A percentile compares a stretch with the other conserved stretches of the same genome.
phyloP scores from a whole-genome alignment of 2,797 vertebrate species.

The Gadopsis bispinosus region DNA sequence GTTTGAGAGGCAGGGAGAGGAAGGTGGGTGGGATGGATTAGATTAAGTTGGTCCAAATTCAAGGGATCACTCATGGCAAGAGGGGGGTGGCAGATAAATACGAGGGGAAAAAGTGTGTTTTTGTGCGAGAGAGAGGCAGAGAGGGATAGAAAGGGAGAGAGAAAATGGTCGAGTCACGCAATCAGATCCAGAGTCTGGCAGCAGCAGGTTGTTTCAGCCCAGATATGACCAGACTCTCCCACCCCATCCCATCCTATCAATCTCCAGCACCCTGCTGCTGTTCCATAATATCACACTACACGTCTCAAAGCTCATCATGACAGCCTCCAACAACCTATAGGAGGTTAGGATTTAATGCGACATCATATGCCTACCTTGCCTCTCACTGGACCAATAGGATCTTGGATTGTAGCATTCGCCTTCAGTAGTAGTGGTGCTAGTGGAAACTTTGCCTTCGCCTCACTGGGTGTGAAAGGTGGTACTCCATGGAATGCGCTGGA shows the following conservation, averaged over 20 bases:
- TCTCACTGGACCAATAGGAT: conserved; percentile 62
- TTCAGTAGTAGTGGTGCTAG: conserved; percentile 24
- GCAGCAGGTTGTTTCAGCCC: conserved; percentile 65
- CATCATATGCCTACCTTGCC: conserved; percentile 38
- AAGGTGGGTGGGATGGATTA: conserved; percentile 69
- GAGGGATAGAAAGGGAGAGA: conserved; percentile 50
- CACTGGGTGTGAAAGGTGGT: conserved; percentile 15
- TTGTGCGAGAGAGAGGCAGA: conserved; percentile 21
- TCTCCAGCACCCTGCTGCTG: conserved; percentile 47
- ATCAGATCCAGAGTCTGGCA: conserved; percentile 69
- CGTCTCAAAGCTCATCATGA: conserved; percentile 46
- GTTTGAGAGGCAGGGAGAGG: conserved; percentile 60
- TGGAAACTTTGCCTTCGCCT: conserved; percentile 24
- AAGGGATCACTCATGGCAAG: conserved; percentile 63
- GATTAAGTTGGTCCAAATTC: conserved; percentile 72
- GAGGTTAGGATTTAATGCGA: conserved; percentile 50
- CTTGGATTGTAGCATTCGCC: conserved; percentile 24
- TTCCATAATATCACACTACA: conserved; percentile 54
- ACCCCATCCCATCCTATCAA: conserved; percentile 40
- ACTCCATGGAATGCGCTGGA: conserved; percentile 46
- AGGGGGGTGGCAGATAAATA: conserved; percentile 51
- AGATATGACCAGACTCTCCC: conserved; percentile 66
- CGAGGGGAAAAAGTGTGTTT: conserved; percentile 30
- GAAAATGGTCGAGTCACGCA: conserved; percentile 67
- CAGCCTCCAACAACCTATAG: conserved; percentile 29